A percentile compares a stretch with the other conserved stretches of the same genome.
These are phyloP conservation scores for Lophochroa leadbeateri DNA, from an alignment of 2,113 vertebrate species.

Conservation along the genomic window DNA sequence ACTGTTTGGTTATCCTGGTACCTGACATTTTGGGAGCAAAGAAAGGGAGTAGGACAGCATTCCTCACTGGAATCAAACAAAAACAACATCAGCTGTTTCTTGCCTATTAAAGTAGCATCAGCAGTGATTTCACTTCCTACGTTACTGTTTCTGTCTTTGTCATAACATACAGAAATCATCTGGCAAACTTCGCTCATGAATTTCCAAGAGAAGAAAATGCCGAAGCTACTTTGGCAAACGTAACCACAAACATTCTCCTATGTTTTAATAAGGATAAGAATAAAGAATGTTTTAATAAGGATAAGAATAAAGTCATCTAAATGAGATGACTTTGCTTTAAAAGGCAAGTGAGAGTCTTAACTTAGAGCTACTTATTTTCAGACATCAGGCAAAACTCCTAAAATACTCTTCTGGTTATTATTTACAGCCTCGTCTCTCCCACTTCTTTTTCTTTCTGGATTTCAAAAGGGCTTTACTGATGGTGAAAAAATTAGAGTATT, in stretches of 20 bases:
- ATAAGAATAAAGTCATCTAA: slow-evolving; percentile 16
- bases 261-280: slow-evolving; percentile 24
- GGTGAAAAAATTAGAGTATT: background rate
- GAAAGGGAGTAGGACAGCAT: background rate
- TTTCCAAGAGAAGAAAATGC: slow-evolving; percentile 23
- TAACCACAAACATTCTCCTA: background rate
- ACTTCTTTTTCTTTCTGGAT: background rate
- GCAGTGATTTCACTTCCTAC: background rate
- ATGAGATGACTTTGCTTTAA: background rate
- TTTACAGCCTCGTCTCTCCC: background rate
- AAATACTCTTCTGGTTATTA: background rate
- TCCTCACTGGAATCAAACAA: background rate
- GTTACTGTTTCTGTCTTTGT: background rate
- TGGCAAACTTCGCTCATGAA: background rate
- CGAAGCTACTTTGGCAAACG: background rate
- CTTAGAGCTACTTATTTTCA: background rate
- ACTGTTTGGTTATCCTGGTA: background rate
- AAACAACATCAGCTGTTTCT: background rate
- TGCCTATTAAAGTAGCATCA: background rate
- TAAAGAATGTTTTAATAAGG: slow-evolving; percentile 24
- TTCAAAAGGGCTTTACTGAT: background rate
- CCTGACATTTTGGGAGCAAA: background rate
- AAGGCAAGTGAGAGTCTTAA: background rate
- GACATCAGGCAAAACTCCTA: background rate
- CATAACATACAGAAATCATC: background rate